phyloP scores from a whole-genome alignment of 2,113 vertebrate genomes.

The Boleophthalmus pectinirostris region DNA sequence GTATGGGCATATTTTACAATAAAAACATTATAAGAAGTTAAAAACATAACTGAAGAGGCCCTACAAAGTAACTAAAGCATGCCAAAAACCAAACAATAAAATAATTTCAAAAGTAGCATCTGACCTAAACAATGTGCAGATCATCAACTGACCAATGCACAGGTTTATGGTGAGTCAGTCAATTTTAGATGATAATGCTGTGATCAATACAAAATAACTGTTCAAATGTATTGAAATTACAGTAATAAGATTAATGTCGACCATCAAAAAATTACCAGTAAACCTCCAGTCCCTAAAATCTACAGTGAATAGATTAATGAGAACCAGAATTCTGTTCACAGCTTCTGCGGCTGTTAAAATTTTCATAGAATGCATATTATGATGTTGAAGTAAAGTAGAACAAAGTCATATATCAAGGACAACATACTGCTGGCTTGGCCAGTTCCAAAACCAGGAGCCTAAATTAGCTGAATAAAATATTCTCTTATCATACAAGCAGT shows the following conservation, averaged over 20 bases:
- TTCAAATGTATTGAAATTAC: not conserved
- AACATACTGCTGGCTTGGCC: conserved; percentile 51
- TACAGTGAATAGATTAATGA: not conserved
- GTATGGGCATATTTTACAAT: not conserved
- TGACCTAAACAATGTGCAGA: not conserved
- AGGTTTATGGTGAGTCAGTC: not conserved
- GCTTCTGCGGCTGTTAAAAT: conserved; percentile 19
- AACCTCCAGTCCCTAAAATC: not conserved
- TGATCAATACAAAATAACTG: not conserved
- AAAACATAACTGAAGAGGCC: not conserved
- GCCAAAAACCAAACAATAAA: not conserved
- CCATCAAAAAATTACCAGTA: not conserved
- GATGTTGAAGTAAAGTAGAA: conserved; percentile 56
- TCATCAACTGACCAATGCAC: too few species aligned
- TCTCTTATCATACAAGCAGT: conserved; percentile 36
- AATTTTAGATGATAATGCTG: not conserved
- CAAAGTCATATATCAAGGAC: conserved; percentile 63
- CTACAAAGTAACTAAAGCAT: not conserved
- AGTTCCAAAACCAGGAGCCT: conserved; percentile 50
- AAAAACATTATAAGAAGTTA: not conserved
- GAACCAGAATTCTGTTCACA: conserved; percentile 8
- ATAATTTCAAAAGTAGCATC: not conserved
- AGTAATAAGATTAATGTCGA: not conserved
- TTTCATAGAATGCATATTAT: conserved; percentile 48
- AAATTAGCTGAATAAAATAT: conserved; percentile 65